phyloP scores from a whole-genome alignment of 1,140 invertebrate genomes.

The Brachionus angularis region DNA sequence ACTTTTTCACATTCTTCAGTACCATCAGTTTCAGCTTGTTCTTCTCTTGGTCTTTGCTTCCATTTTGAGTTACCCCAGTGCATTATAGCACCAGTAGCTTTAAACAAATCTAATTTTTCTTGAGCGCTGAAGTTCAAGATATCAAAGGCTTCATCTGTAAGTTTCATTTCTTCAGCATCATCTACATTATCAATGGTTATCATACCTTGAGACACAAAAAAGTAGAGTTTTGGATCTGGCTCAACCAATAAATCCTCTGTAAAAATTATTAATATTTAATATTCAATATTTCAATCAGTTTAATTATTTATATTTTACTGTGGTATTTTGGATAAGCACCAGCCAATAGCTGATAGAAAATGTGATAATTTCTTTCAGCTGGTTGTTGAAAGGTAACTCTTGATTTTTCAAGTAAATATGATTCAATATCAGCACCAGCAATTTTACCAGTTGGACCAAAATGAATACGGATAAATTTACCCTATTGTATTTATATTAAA shows the following conservation, averaged over 20 bases:
- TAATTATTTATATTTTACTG: slow-evolving; percentile 47
- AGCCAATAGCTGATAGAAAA: slow-evolving; percentile 99
- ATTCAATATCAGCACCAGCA: slow-evolving; percentile 99
- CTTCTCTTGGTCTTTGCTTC: slow-evolving; percentile 98
- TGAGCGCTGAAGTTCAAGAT: slow-evolving; percentile 91
- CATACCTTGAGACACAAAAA: slow-evolving; percentile 94
- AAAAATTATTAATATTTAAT: slow-evolving; percentile 45
- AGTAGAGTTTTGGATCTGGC: slow-evolving; percentile 76
- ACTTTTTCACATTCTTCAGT: slow-evolving; percentile 89
- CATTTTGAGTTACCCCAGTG: slow-evolving; percentile 99
- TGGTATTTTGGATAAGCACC: slow-evolving; percentile 67
- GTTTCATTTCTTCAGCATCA: slow-evolving; percentile 85
- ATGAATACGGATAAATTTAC: slow-evolving; percentile 99
- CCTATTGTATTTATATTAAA: slow-evolving; percentile 54
- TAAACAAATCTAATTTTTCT: slow-evolving; percentile 93
- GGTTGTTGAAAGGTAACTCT: slow-evolving; percentile 98
- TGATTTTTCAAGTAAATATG: slow-evolving; percentile 99
- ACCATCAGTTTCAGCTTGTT: slow-evolving; percentile 97
- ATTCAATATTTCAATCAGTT: background rate
- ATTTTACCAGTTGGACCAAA: slow-evolving; percentile 97
- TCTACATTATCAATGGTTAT: slow-evolving; percentile 89
- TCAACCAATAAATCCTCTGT: slow-evolving; percentile 77
- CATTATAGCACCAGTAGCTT: slow-evolving; percentile 92
- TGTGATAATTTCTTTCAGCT: slow-evolving; percentile 98
- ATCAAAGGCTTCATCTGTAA: slow-evolving; percentile 96